Evolutionary conservation across 2,888 invertebrate genomes (phyloP), one percentile per base, ranked within the genome.

Genomic region (Acheta domesticus): DNA sequence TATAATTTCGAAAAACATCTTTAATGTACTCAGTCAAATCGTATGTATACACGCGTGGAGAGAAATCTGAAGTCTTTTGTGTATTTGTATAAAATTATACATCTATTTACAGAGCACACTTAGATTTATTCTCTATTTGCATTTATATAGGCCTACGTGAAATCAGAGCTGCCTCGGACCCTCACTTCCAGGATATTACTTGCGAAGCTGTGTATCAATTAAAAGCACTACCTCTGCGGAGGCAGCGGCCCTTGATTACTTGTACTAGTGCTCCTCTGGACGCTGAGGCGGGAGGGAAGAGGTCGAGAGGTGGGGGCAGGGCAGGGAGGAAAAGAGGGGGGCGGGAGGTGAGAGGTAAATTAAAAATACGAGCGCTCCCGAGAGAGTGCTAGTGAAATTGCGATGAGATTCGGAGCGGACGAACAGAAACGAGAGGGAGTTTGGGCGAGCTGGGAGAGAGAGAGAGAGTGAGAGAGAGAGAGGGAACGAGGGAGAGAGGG

Each of bases 321-420:
- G 62, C 62, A 62, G 62, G 16, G 16, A 8, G 16, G 12, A 23
- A 23, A 4, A 36, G 62, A n/a, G 62, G 62, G 16, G 62, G 16
- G n/a, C 62, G 16, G 8, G 62, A 62, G 62, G 62, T n/a, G 62
- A 14, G 62, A 62, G 62, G 62, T 62, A 62, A 62, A 62, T 62
- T 62, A 62, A 62, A 62, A 62, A 62, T 62, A 62, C 62, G 62
- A 62, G 16, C 62, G n/a, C 62, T 62, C 62, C n/a, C 62, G 62
- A n/a, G 62, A n/a, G n/a, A 62, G 62, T 62, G 16, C 16, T 62
- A 5, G 62, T 62, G 62, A n/a, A 62, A 62, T 62, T 62, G 62
- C 62, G 62, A 62, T 62, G 62, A 62, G 62, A 14, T 62, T 62
- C 16, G 14, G n/a, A 62, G n/a, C 16, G 14, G 16, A 62, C 16